phyloP scores from a whole-genome alignment of 2,113 vertebrate species.

The Calyptommatus sinebrachiatus region DNA sequence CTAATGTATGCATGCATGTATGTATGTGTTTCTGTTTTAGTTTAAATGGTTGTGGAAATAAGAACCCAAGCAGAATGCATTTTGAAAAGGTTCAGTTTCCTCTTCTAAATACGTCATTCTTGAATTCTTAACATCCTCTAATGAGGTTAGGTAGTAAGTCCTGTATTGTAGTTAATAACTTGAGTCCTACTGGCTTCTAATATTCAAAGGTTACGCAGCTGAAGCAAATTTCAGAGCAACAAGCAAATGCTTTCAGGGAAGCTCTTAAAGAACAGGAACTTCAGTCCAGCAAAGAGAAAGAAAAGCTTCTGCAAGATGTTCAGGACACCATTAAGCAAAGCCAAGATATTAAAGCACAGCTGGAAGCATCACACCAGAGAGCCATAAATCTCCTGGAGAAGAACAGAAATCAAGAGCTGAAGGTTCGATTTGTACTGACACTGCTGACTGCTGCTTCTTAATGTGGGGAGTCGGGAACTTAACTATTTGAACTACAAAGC shows the following conservation, averaged over 20 bases:
- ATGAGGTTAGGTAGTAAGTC: neutral
- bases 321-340: constrained; percentile 80
- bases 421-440: constrained; percentile 68
- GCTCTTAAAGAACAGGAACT: constrained; percentile 69
- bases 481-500: neutral
- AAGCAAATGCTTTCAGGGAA: constrained; percentile 57
- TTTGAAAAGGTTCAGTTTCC: neutral
- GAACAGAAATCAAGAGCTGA: constrained; percentile 75
- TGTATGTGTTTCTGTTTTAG: too few relatives aligned
- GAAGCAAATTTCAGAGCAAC: constrained; percentile 65
- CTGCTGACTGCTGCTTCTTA: neutral
- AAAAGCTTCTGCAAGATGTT: constrained; percentile 79
- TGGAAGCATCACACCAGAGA: constrained; percentile 70
- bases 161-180: constrained; percentile 16
- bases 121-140: neutral
- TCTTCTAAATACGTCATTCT: neutral
- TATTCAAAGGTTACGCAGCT: constrained; percentile 64
- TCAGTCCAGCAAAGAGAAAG: constrained; percentile 76
- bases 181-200: constrained; percentile 32
- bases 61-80: neutral
- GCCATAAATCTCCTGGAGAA: constrained; percentile 67
- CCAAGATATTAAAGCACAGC: constrained; percentile 73
- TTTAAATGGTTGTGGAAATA: too few relatives aligned
- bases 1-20: too few relatives aligned
- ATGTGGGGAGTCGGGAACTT: neutral